phyloP scores from a whole-genome alignment of 2,888 invertebrate species.

The Bombylius major region DNA sequence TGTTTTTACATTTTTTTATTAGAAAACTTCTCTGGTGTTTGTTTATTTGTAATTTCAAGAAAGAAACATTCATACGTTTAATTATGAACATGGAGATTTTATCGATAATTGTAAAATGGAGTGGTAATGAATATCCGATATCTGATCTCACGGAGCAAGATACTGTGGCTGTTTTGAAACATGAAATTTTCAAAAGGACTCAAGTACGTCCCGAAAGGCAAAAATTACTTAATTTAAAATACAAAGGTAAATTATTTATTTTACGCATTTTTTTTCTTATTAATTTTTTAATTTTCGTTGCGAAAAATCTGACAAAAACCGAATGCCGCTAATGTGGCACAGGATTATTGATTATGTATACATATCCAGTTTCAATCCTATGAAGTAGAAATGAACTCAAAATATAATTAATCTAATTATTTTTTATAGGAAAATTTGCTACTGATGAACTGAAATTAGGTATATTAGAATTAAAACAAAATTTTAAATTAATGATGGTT shows the following conservation, averaged over 20 bases:
- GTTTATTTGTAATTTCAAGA: no score
- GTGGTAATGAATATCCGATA: conserved; percentile 77
- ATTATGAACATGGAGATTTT: not conserved
- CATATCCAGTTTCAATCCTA: no score
- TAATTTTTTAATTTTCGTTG: no score
- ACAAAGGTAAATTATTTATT: conserved; percentile 55
- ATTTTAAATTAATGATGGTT: conserved; percentile 93
- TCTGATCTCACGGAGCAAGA: conserved; percentile 60
- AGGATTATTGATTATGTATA: no score
- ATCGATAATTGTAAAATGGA: conserved; percentile 74
- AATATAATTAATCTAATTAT: no score
- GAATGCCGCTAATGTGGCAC: no score
- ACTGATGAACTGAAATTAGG: conserved; percentile 66
- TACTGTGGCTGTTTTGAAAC: conserved; percentile 67
- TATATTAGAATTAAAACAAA: conserved; percentile 66
- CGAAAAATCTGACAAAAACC: no score
- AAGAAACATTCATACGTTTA: no score
- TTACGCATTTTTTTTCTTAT: no score
- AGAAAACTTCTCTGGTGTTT: no score
- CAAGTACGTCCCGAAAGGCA: conserved; percentile 87
- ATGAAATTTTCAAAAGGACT: conserved; percentile 74
- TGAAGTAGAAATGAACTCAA: no score
- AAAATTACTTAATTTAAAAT: conserved; percentile 83
- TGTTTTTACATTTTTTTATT: no score
- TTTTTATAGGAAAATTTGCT: conserved; percentile 62